Base-by-base conservation (phyloP, 1,140 invertebrate genomes). In the Diorhabda elongata region DNA sequence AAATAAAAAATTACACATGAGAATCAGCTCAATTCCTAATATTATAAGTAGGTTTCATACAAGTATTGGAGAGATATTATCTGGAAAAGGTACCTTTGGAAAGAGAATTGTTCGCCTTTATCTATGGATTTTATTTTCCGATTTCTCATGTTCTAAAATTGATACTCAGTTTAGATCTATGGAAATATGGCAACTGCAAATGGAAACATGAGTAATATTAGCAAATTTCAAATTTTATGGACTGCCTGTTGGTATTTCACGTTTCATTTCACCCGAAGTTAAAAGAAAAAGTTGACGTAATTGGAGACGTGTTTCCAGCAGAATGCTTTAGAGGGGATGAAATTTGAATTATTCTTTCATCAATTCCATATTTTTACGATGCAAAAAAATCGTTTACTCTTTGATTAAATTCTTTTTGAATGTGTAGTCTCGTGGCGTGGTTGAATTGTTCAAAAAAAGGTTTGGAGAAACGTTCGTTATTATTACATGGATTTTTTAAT, bases 321-420 rank as follows among this genome's bases (percentile, higher is more conserved):
- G 47, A 52, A 52, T 52, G 47, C 47, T 4, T 52, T n/a, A n/a
- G 47, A 52, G 47, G 47, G 47, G 47, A 52, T 52, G n/a, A 52
- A 4, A 52, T 52, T 4, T 52, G 47, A 52, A 52, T 52, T 52
- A 52, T 52, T 52, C n/a, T n/a, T 52, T 3, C 47, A 52, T 52
- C 47, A 52, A 52, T 52, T 52, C 47, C 47, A 52, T 52, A 52
- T 52, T 52, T 52, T 52, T 52, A 52, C n/a, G 47, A 52, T 52
- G 6, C 47, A 3, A 52, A 52, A 26, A 52, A 52, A 52, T n/a
- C 47, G n/a, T 52, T 52, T 52, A 52, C n/a, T 3, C n/a, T 52
- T n/a, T 4, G 47, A 52, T 2, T 8, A 52, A 52, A 52, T 52
- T 52, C 47, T 52, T 52, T 52, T 52, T 52, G 47, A 52, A 26